Evolutionary conservation across 2,888 invertebrate genomes (phyloP).

Genomic region (Tetranychus piercei): DNA sequence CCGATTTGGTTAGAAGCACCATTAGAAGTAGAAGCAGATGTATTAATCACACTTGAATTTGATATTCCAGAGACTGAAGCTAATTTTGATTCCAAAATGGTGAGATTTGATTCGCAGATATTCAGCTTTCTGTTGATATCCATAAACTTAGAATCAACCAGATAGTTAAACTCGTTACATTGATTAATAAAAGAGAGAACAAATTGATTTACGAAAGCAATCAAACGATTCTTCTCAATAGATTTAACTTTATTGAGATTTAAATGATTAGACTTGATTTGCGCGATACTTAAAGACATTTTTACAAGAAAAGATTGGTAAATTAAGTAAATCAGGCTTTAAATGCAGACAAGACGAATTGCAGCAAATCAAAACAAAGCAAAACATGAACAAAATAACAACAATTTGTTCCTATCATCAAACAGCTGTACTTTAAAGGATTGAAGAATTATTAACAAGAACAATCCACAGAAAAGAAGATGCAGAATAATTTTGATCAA

Average conservation of each 20-base stretch:
- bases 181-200: conserved; percentile 16
- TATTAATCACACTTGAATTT: not conserved
- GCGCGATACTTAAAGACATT: not conserved
- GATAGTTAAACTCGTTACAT: conserved; percentile 16
- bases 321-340: too few species aligned
- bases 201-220: conserved; percentile 21
- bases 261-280: conserved; percentile 10
- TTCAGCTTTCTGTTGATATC: conserved; percentile 18
- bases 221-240: conserved; percentile 20
- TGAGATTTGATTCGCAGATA: conserved; percentile 20
- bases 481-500: too few species aligned
- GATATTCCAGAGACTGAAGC: conserved; percentile 13
- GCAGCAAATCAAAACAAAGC: too few species aligned
- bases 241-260: conserved; percentile 16
- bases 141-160: conserved; percentile 17
- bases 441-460: too few species aligned
- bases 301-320: not conserved
- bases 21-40: not conserved
- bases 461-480: too few species aligned
- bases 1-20: not conserved
- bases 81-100: conserved; percentile 21
- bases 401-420: too few species aligned
- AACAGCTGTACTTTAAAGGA: too few species aligned
- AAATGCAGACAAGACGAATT: too few species aligned
- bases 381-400: too few species aligned